Percentiles rank a stretch among this genome's conserved stretches.
phyloP scores from a whole-genome alignment of 2,888 invertebrate species.

The Tachystola acroxantha region DNA sequence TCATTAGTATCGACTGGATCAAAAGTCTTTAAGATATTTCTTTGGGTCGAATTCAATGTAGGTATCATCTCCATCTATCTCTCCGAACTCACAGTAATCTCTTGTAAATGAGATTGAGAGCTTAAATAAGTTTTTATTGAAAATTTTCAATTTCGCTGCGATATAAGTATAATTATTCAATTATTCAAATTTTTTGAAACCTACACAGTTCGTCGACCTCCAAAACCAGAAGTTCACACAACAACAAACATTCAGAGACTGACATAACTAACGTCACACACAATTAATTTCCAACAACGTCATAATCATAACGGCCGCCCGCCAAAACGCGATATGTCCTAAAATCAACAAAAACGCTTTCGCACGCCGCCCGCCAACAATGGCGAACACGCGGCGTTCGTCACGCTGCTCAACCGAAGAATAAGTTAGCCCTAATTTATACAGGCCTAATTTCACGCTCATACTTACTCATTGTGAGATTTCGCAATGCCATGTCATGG shows the following conservation, averaged over 20 bases:
- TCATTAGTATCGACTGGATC: too few relatives aligned
- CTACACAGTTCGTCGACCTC: too few relatives aligned
- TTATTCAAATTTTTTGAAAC: too few relatives aligned
- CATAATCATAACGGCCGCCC: constrained; percentile 34
- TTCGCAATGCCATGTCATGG: constrained; percentile 62
- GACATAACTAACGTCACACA: constrained; percentile 29
- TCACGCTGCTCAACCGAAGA: constrained; percentile 48
- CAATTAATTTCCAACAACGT: constrained; percentile 49
- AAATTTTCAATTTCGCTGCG: too few relatives aligned
- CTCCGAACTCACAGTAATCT: too few relatives aligned
- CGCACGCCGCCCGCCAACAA: constrained; percentile 53
- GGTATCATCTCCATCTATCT: too few relatives aligned
- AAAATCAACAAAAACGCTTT: constrained; percentile 67
- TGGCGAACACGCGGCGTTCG: constrained; percentile 60
- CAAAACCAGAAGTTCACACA: constrained; percentile 13
- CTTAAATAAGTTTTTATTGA: too few relatives aligned
- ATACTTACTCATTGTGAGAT: constrained; percentile 67
- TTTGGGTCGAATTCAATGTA: too few relatives aligned
- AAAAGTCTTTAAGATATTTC: too few relatives aligned
- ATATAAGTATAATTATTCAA: too few relatives aligned
- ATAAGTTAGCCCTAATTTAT: constrained; percentile 65
- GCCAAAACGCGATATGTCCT: constrained; percentile 39
- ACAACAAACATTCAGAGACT: constrained; percentile 22
- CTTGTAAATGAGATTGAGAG: too few relatives aligned
- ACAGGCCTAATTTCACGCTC: constrained; percentile 68